Percentiles rank a stretch among this genome's conserved stretches.
Evolutionary conservation across 2,113 vertebrate genomes (phyloP).

Genomic region (Puntigrus tetrazona): DNA sequence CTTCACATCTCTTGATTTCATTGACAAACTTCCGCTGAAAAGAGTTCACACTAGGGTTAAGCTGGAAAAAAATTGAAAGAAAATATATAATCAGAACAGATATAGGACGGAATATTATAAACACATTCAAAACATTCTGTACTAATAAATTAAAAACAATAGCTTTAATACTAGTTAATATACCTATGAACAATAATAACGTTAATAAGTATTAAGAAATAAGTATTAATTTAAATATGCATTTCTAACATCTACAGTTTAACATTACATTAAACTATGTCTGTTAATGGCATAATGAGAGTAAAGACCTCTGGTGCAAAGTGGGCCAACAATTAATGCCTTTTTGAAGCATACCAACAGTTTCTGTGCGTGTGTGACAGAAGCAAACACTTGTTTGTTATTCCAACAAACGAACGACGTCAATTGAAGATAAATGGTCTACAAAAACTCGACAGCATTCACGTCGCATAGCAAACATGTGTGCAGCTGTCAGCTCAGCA

Average conservation of each 20-base stretch:
- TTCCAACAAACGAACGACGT: neutral
- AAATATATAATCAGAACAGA: neutral
- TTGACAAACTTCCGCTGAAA: slow-evolving; percentile 96
- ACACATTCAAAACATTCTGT: neutral
- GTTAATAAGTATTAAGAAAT: too few relatives aligned
- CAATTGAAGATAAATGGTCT: neutral
- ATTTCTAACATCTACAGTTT: neutral
- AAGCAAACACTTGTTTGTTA: neutral
- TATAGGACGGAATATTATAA: neutral
- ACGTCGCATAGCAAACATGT: neutral
- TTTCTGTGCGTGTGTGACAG: neutral
- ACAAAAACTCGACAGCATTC: too few relatives aligned
- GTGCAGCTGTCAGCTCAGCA: neutral
- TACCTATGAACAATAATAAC: neutral
- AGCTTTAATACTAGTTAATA: neutral
- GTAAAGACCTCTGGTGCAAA: neutral
- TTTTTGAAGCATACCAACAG: neutral
- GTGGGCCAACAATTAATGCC: neutral
- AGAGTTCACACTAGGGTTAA: slow-evolving; percentile 89
- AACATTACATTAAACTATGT: neutral
- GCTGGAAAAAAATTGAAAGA: slow-evolving; percentile 72
- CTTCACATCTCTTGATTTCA: slow-evolving; percentile 97
- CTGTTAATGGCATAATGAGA: neutral
- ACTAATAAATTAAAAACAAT: neutral
- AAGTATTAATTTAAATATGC: neutral